Evolutionary conservation across 2,113 vertebrate species (phyloP).

Genomic region (Cavia aperea): DNA sequence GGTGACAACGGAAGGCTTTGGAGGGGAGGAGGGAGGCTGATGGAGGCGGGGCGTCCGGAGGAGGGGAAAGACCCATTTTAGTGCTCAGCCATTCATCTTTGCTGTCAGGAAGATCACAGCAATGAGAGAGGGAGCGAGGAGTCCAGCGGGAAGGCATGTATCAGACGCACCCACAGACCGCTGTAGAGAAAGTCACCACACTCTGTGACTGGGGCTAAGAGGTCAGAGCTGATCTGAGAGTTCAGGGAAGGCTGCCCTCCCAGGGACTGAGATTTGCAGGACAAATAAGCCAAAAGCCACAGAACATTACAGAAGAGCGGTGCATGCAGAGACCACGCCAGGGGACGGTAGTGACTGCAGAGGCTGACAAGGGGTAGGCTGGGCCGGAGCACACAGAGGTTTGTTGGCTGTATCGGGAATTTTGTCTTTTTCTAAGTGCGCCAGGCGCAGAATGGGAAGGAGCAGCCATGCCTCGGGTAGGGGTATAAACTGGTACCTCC

Average conservation of each 20-base stretch:
- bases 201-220: not conserved
- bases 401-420: not conserved
- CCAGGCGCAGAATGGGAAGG: not conserved
- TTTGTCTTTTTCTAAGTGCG: not conserved
- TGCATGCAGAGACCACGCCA: fast-evolving
- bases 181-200: not conserved
- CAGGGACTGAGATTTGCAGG: not conserved
- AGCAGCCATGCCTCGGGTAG: fast-evolving
- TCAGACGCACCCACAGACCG: not conserved
- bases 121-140: not conserved
- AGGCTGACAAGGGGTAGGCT: not conserved
- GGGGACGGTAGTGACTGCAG: fast-evolving
- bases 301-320: not conserved
- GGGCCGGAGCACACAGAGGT: not conserved
- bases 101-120: not conserved
- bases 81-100: not conserved
- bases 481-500: not conserved
- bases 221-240: not conserved
- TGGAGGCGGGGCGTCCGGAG: not conserved
- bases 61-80: not conserved
- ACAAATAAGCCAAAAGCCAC: not conserved
- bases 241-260: not conserved
- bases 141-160: not conserved
- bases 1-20: not conserved
- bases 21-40: not conserved